A percentile compares a stretch with the other conserved stretches of the same genome.
Conservation (phyloP, 2,888 invertebrate genomes). For the Volucella bombylans region DNA sequence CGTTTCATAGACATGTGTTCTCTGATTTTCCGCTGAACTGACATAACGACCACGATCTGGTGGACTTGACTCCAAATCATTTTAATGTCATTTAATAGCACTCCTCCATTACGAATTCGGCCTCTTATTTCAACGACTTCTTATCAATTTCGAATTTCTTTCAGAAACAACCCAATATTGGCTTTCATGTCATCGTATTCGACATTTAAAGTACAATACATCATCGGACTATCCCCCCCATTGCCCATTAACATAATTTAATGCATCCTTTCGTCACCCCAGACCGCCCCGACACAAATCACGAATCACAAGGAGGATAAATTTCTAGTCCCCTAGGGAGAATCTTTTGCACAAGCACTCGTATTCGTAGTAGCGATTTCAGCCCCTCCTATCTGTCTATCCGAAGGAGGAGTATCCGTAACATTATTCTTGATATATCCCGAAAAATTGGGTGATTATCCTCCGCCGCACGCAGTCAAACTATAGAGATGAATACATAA, state of each 20-base stretch:
- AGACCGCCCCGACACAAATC: slow-evolving; percentile 12
- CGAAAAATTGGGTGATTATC: slow-evolving; percentile 63
- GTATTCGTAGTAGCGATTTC: too few relatives aligned
- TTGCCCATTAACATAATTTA: slow-evolving; percentile 15
- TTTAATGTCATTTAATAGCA: too few relatives aligned
- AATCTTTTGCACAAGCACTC: too few relatives aligned
- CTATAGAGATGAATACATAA: slow-evolving; percentile 64
- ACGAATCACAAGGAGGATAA: slow-evolving; percentile 22
- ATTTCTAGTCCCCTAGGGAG: neutral
- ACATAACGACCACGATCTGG: neutral
- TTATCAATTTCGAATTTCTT: too few relatives aligned
- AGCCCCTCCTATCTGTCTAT: neutral
- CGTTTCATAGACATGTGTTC: too few relatives aligned
- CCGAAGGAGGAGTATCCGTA: neutral
- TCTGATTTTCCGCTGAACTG: too few relatives aligned
- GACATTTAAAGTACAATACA: too few relatives aligned
- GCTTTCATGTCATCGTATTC: neutral
- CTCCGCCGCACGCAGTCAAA: slow-evolving; percentile 50
- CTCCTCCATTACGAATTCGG: too few relatives aligned
- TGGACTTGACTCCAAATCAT: too few relatives aligned
- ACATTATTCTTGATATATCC: slow-evolving; percentile 62
- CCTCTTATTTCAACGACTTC: too few relatives aligned
- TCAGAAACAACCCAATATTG: too few relatives aligned
- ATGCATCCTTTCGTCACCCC: slow-evolving; percentile 15
- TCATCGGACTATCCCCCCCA: neutral